A percentile compares a stretch with the other conserved stretches of the same genome.
Evolutionary conservation across 2,113 vertebrate species (phyloP).

Genomic region (Microcebus ravelobensis): DNA sequence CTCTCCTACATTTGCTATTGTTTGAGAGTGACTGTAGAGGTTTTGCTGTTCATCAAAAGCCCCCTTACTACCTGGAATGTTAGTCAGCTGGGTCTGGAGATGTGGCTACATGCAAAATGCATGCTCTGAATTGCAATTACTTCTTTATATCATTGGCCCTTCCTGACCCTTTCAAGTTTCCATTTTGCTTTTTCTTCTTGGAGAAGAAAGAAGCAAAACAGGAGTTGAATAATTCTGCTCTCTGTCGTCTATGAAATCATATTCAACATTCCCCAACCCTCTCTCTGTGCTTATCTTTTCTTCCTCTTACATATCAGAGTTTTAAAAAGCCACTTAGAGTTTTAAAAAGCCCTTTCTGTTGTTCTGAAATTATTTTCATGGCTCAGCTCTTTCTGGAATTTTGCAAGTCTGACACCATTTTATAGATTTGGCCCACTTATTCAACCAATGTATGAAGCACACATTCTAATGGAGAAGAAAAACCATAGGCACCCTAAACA

Average conservation of each 20-base stretch:
- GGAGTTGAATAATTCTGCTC: constrained; percentile 9
- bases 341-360: neutral
- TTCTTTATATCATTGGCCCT: neutral
- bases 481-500: neutral
- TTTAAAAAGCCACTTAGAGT: neutral
- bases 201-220: constrained; percentile 38
- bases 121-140: neutral
- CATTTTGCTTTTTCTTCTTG: constrained; percentile 46
- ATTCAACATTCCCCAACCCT: neutral
- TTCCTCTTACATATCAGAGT: neutral
- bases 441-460: neutral
- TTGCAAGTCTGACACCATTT: neutral
- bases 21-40: neutral
- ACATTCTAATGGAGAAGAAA: neutral
- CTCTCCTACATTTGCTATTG: neutral
- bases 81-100: neutral
- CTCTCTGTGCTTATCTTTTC: neutral
- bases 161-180: neutral
- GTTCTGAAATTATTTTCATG: neutral
- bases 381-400: constrained; percentile 16
- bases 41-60: neutral
- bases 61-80: neutral
- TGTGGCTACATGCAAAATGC: neutral
- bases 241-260: neutral
- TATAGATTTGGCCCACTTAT: neutral